Percentiles rank a stretch among this genome's conserved stretches.
phyloP scores from a whole-genome alignment of 2,888 invertebrate species.

The Scaptodrosophila latifasciaeformis region DNA sequence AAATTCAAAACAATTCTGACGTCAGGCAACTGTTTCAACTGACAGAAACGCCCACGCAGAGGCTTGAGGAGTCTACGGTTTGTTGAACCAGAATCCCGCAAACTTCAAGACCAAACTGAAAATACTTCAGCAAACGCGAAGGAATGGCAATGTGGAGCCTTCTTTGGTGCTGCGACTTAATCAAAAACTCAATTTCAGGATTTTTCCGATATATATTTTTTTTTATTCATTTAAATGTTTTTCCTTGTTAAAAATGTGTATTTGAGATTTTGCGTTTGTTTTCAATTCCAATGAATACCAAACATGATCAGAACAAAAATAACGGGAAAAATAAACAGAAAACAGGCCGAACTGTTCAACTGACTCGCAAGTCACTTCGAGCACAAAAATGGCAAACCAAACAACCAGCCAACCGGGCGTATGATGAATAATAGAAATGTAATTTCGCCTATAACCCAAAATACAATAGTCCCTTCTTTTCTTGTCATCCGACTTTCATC shows the following conservation, averaged over 20 bases:
- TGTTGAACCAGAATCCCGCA: too few relatives aligned
- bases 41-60: neutral
- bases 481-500: too few relatives aligned
- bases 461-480: too few relatives aligned
- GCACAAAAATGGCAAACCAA: too few relatives aligned
- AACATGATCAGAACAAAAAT: neutral
- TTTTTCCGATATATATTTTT: constrained; percentile 1
- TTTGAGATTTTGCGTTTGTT: neutral
- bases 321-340: neutral
- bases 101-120: too few relatives aligned
- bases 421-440: constrained; percentile 12
- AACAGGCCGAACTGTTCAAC: neutral
- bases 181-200: constrained; percentile 11
- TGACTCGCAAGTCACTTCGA: too few relatives aligned
- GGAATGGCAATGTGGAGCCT: too few relatives aligned
- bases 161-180: constrained; percentile 4
- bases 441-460: too few relatives aligned
- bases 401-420: constrained; percentile 4
- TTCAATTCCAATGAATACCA: neutral
- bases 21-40: neutral
- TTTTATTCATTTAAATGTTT: too few relatives aligned
- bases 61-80: too few relatives aligned
- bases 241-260: neutral
- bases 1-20: too few relatives aligned
- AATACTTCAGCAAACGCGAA: too few relatives aligned